A percentile compares a stretch with the other conserved stretches of the same genome.
phyloP scores from a whole-genome alignment of 2,113 vertebrate genomes.

The Anas platyrhynchos region DNA sequence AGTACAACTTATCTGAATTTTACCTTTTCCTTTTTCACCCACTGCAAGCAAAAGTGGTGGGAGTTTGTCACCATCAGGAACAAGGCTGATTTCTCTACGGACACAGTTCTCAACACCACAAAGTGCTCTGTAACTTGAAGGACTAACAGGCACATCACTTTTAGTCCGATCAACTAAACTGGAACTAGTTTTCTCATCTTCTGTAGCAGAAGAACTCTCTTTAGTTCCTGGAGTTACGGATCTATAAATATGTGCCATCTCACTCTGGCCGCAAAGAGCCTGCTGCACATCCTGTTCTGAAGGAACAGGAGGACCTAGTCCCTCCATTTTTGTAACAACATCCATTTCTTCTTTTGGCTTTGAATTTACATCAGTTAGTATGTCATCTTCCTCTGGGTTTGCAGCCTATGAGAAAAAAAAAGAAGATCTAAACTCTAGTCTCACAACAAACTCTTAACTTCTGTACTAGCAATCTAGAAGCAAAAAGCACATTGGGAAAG shows the following conservation, averaged over 20 bases:
- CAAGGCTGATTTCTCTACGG: slow-evolving; percentile 77
- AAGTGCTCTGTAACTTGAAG: slow-evolving; percentile 82
- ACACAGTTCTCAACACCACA: slow-evolving; percentile 81
- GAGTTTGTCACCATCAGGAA: slow-evolving; percentile 83
- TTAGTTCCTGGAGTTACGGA: not conserved
- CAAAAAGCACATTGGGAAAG: not conserved
- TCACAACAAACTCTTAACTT: not conserved
- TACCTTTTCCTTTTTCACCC: slow-evolving; percentile 84
- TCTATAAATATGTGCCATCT: not conserved
- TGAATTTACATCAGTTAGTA: slow-evolving; percentile 6
- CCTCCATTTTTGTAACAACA: not conserved
- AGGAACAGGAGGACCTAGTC: not conserved
- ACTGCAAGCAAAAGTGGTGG: slow-evolving; percentile 86
- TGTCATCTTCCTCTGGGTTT: slow-evolving; percentile 20
- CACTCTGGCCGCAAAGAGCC: not conserved
- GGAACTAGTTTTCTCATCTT: not conserved
- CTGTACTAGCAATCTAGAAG: not conserved
- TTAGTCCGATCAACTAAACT: not conserved
- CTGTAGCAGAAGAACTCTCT: slow-evolving; percentile 11
- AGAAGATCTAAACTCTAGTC: not conserved
- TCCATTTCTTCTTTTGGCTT: slow-evolving; percentile 27
- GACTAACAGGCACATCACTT: slow-evolving; percentile 15
- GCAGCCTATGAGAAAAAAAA: slow-evolving; percentile 47
- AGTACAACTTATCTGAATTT: not conserved
- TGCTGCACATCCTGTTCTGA: not conserved